These are phyloP conservation scores for Acromyrmex heyeri DNA, from an alignment of 1,140 invertebrate species.

Conservation along the genomic window DNA sequence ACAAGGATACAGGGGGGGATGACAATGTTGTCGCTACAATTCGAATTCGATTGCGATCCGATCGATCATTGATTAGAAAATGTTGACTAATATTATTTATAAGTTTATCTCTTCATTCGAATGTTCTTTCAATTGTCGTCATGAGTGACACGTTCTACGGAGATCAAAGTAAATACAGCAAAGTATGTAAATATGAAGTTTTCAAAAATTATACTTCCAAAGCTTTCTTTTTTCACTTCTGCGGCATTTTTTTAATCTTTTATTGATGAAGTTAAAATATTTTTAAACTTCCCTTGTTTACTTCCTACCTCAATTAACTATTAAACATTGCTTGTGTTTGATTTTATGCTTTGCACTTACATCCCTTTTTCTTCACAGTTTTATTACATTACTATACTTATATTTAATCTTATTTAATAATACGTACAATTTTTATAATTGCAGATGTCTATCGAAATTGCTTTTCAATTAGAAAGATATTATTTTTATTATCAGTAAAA, in stretches of 20 bases:
- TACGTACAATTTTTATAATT: background rate
- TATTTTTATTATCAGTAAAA: background rate
- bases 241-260: background rate
- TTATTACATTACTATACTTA: background rate
- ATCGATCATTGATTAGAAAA: conserved; percentile 9
- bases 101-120: background rate
- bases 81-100: background rate
- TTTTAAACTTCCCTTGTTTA: background rate
- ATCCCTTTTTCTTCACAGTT: background rate
- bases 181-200: background rate
- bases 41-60: background rate
- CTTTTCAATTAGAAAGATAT: background rate
- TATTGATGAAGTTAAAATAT: background rate
- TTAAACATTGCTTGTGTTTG: background rate
- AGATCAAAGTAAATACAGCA: background rate
- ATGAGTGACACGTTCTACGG: background rate
- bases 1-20: background rate
- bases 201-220: background rate
- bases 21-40: background rate
- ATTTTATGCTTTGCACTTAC: background rate
- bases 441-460: background rate
- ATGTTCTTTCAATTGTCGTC: background rate
- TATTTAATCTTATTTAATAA: conserved; percentile 2
- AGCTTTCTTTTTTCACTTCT: background rate
- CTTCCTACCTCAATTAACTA: background rate